Evolutionary conservation across 1,140 invertebrate genomes (phyloP), one percentile per base, ranked within the genome.

Genomic region (Trissolcus basalis): DNA sequence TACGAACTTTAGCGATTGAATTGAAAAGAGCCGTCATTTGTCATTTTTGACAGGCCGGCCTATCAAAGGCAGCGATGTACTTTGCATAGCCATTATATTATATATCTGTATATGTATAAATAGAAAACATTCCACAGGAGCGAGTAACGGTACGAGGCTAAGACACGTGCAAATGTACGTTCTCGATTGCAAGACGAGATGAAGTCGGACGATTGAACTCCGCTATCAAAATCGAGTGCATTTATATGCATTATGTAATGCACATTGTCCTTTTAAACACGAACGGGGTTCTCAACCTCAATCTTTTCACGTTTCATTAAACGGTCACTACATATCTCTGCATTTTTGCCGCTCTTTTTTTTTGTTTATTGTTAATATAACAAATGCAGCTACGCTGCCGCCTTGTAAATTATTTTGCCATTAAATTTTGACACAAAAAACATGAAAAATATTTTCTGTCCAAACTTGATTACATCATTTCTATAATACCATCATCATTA

Each of bases 61-160:
- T 39, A 53, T 60, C 55, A 69, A 61, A 70, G 16, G 50, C 43
- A 27, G 45, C 50, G 51, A 47, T 27, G 50, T 53, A 61, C 6
- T 71, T 63, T 49, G 58, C 59, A 55, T 50, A 56, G 12, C 15
- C 41, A 59, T 53, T 68, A 68, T 44, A 44, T 44, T 58, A 58
- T 64, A 64, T 54, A 45, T 48, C 7, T 71, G 16, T 41, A 61
- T 55, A 59, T 9, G 55, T 65, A 73, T 73, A 73, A 65, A 65
- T 73, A 67, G 72, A 69, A 75, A 69, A 75, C 64, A 69, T 74
- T 74, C 71, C 64, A 45, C 70, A 73, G 70, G 70, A 69, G 59
- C 72, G 49, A 69, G 16, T 76, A 76, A 76, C 73, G 73, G 73
- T 76, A 65, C 65, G 67, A 32, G 4, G 14, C 60, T 59, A 65